Evolutionary conservation across 37 sponge, comb jelly and placozoan genomes (phyloP), one percentile per base, ranked within the genome.

Genomic region (Cladorhizidae sp.): DNA sequence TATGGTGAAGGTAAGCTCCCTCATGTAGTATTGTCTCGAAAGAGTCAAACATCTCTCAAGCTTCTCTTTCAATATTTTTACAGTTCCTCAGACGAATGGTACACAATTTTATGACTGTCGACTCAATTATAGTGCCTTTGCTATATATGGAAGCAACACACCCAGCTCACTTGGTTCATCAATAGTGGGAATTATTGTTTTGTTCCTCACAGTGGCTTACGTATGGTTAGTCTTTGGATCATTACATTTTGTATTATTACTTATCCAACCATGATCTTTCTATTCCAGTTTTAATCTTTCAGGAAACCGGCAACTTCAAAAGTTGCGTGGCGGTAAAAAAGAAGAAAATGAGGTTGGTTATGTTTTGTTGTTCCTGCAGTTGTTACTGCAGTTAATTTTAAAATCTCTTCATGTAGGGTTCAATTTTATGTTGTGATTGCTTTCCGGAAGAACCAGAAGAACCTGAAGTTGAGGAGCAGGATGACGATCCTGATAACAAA

Each of bases 131-230:
- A 74, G 70, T 37, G 39, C 50, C 32, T 5, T 70, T 31, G 85
- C 76, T 40, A 43, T 84, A 5, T 75, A 26, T 56, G 68, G 77
- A 9, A n/a, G 22, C 29, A 21, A 49, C 33, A 75, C 35, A 20
- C 74, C 86, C 32, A 86, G 85, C 64, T 75, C 91, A 12, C 54
- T 91, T 54, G 92, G 86, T n/a, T 57, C 89, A 18, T 85, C 94
- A 1, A 86, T 94, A 0, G 71, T 93, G 38, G 97, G 97, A 1
- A 91, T 94, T 8, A 26, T 86, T 29, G 38, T 97, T 57, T 71
- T 93, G 18, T 83, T 97, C 57, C 25, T 88, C 39, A 88, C 86
- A 28, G 94, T 94, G 1, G 82, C 71, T 25, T 94, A 91, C 77
- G 52, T 83, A 15, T 72, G 92, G 94, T 93, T 26, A 70, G 87